These are phyloP conservation scores for Pogoniulus pusillus DNA, from an alignment of 2,797 vertebrate species.

Conservation along the genomic window DNA sequence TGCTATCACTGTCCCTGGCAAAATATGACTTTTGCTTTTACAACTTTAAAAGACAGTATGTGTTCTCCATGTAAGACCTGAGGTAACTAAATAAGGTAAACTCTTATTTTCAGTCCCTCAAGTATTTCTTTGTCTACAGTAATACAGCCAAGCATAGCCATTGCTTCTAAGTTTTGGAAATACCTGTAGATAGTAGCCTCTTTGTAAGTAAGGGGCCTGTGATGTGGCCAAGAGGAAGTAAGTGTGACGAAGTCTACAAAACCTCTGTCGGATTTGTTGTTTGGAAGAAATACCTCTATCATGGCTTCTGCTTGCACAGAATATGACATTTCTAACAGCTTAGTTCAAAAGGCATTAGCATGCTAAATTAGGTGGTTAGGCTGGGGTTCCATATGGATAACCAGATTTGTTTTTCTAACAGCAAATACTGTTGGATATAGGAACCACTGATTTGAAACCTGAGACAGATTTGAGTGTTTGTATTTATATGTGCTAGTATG, in stretches of 20 bases:
- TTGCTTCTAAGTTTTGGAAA: not conserved
- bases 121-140: not conserved
- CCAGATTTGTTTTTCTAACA: not conserved
- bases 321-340: not conserved
- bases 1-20: not conserved
- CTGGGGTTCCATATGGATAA: not conserved
- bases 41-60: not conserved
- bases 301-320: not conserved
- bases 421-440: not conserved
- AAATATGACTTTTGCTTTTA: not conserved
- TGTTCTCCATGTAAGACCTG: not conserved
- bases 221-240: not conserved
- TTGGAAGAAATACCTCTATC: not conserved
- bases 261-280: not conserved
- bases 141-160: not conserved
- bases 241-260: not conserved
- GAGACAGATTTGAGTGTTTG: not conserved
- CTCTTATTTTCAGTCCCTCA: not conserved
- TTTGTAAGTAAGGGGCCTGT: not conserved
- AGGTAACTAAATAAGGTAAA: not conserved
- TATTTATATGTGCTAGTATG: not conserved
- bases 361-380: not conserved
- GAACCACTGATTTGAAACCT: not conserved
- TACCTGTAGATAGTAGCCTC: not conserved
- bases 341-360: not conserved